These are phyloP conservation scores for Lepidurus couesii DNA, from an alignment of 1,140 invertebrate species.

Conservation along the genomic window DNA sequence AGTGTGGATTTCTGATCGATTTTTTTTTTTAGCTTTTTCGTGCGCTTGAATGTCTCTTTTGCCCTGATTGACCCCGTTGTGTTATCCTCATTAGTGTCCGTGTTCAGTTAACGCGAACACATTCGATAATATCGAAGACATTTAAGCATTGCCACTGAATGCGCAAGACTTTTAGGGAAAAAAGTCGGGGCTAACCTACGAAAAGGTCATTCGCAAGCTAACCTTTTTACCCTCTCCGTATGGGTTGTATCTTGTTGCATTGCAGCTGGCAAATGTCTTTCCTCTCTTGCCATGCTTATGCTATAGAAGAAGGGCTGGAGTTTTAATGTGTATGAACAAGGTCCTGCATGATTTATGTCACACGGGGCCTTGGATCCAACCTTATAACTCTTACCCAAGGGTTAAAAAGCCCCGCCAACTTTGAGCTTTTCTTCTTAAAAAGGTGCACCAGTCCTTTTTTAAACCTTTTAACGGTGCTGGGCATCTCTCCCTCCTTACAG, in stretches of 20 bases:
- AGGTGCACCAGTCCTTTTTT: background rate
- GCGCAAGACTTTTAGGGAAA: too few species aligned
- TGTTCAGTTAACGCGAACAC: too few species aligned
- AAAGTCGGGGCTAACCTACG: background rate
- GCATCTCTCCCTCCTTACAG: background rate
- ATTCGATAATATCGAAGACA: too few species aligned
- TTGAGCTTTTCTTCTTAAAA: background rate
- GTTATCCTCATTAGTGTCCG: too few species aligned
- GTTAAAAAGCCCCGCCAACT: background rate
- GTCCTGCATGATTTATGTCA: conserved; percentile 20
- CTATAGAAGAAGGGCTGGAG: conserved; percentile 2
- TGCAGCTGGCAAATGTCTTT: conserved; percentile 18
- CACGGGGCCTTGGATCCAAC: conserved; percentile 20
- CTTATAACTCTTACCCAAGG: background rate
- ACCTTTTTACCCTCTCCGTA: conserved; percentile 15
- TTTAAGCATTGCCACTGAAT: too few species aligned
- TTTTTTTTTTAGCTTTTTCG: too few species aligned
- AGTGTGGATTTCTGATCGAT: too few species aligned
- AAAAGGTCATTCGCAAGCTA: conserved; percentile 8
- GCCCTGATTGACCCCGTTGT: too few species aligned
- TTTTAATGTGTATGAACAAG: conserved; percentile 19
- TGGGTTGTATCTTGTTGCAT: conserved; percentile 11
- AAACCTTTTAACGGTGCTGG: background rate
- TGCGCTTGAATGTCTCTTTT: too few species aligned
- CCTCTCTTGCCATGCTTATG: conserved; percentile 13